A percentile compares a stretch with the other conserved stretches of the same genome.
Conservation (phyloP, 2,797 vertebrate species). For the Setipinna tenuifilis region DNA sequence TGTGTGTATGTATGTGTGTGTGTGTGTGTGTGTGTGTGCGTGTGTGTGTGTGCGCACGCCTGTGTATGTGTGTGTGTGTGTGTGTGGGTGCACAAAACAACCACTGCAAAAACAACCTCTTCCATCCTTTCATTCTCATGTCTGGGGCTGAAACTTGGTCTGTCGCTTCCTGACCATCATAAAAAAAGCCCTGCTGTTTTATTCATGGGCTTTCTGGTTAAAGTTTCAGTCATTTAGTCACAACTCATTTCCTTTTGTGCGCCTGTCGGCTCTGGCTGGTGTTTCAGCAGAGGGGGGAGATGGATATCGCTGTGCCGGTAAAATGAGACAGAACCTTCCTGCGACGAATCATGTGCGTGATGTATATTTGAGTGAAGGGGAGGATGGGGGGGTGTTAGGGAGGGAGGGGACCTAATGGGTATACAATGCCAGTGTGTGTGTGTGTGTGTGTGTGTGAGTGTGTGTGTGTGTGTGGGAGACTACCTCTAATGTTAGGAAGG, state of each 20-base stretch:
- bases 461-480: too few relatives aligned
- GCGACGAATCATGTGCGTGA: conserved; percentile 41
- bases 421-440: too few relatives aligned
- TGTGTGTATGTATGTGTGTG: neutral
- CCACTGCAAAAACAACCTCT: conserved; percentile 63
- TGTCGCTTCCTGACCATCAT: conserved; percentile 56
- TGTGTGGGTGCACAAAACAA: neutral
- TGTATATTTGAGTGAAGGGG: conserved; percentile 40
- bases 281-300: conserved; percentile 36
- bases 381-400: conserved; percentile 20
- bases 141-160: conserved; percentile 47
- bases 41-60: too few relatives aligned
- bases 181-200: conserved; percentile 59
- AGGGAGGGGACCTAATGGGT: too few relatives aligned
- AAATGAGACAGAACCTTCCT: conserved; percentile 41
- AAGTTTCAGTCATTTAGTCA: conserved; percentile 63
- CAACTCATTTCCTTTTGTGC: conserved; percentile 59
- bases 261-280: conserved; percentile 19
- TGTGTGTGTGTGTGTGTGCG: too few relatives aligned
- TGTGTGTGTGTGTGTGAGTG: too few relatives aligned
- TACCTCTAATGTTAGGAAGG: too few relatives aligned
- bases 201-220: conserved; percentile 64
- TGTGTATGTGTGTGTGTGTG: neutral
- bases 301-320: conserved; percentile 40
- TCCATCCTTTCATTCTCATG: conserved; percentile 51